Percentiles rank a stretch among this genome's conserved stretches.
Evolutionary conservation across 2,888 invertebrate genomes (phyloP).

Genomic region (Eilema depressum): DNA sequence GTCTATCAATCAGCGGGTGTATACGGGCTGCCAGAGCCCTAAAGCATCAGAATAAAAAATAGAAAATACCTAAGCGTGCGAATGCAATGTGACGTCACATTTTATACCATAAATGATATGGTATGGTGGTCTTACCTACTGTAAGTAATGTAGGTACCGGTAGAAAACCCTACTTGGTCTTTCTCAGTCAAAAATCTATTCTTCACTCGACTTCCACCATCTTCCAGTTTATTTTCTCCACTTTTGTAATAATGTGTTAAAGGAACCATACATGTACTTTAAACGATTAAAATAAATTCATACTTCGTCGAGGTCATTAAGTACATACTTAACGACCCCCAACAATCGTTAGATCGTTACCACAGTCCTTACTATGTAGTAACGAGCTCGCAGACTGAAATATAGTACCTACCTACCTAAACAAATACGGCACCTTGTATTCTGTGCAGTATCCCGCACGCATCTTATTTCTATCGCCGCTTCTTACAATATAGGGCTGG

Average conservation of each 20-base stretch:
- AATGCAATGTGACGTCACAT: no score
- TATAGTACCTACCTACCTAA: no score
- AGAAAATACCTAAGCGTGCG: no score
- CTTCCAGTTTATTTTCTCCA: background rate
- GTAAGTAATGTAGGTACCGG: no score
- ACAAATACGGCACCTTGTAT: slow-evolving; percentile 18
- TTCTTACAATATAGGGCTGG: slow-evolving; percentile 9
- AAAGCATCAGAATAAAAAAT: no score
- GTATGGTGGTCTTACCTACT: no score
- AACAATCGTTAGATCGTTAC: background rate
- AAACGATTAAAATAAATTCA: slow-evolving; percentile 39
- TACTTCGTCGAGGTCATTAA: slow-evolving; percentile 33
- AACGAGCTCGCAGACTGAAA: slow-evolving; percentile 44
- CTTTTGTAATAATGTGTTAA: background rate
- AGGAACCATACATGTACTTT: slow-evolving; percentile 3
- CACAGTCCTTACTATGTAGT: background rate
- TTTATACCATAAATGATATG: no score
- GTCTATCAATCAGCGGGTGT: no score
- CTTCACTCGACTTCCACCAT: no score
- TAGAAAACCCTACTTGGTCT: no score
- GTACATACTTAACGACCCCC: background rate
- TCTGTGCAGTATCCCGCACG: slow-evolving; percentile 14
- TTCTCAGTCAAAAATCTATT: no score
- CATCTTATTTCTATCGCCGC: slow-evolving; percentile 21
- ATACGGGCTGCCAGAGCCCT: no score